A percentile compares a stretch with the other conserved stretches of the same genome.
phyloP scores from a whole-genome alignment of 2,797 vertebrate genomes.

The Aselliscus stoliczkanus region DNA sequence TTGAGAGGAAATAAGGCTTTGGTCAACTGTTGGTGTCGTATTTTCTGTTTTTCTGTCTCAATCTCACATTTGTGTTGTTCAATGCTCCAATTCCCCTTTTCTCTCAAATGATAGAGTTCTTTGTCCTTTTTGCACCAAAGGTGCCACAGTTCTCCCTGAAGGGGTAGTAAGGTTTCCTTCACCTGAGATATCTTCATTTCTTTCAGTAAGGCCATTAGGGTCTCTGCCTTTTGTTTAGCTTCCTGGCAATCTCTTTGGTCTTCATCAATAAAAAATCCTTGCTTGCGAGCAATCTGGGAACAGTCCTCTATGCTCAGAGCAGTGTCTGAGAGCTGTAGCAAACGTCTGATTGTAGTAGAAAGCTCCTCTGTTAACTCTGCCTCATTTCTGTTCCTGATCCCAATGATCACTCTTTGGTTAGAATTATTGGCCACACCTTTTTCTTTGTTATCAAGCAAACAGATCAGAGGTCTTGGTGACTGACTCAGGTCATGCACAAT shows the following conservation, averaged over 20 bases:
- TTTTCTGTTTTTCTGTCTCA: slow-evolving; percentile 36
- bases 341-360: slow-evolving; percentile 48
- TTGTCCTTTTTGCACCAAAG: too few relatives aligned
- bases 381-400: slow-evolving; percentile 76
- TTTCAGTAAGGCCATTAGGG: slow-evolving; percentile 57
- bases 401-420: slow-evolving; percentile 70
- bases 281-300: slow-evolving; percentile 13
- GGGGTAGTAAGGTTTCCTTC: slow-evolving; percentile 80
- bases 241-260: slow-evolving; percentile 59
- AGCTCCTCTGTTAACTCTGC: slow-evolving; percentile 77
- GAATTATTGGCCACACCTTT: fast-evolving
- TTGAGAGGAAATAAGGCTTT: slow-evolving; percentile 68
- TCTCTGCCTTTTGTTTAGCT: slow-evolving; percentile 74
- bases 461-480: slow-evolving; percentile 75
- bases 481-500: slow-evolving; percentile 48
- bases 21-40: slow-evolving; percentile 61
- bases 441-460: slow-evolving; percentile 71
- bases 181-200: slow-evolving; percentile 60
- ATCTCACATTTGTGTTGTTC: background rate
- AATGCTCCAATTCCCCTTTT: too few relatives aligned
- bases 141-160: slow-evolving; percentile 84
- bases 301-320: slow-evolving; percentile 74
- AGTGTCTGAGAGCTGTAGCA: slow-evolving; percentile 35
- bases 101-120: too few relatives aligned
- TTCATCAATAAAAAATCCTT: slow-evolving; percentile 79